These are phyloP conservation scores for Adelges cooleyi DNA, from an alignment of 1,140 invertebrate species.

Conservation along the genomic window DNA sequence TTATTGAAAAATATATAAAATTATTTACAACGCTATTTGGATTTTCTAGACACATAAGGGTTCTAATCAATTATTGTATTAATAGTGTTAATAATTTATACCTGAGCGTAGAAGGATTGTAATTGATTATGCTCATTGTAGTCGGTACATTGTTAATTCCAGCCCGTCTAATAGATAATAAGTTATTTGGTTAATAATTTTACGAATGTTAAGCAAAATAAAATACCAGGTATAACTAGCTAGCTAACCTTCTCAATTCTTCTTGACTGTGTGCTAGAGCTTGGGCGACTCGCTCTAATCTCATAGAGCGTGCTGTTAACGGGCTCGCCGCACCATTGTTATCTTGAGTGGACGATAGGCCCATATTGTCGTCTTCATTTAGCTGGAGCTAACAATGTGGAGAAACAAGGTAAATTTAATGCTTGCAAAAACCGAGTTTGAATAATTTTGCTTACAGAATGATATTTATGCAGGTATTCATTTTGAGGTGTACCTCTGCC, in stretches of 20 bases:
- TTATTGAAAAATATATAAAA: neutral
- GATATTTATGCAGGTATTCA: slow-evolving; percentile 72
- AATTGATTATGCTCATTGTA: slow-evolving; percentile 17
- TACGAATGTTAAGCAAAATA: neutral
- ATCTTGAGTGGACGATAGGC: slow-evolving; percentile 14
- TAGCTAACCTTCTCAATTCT: slow-evolving; percentile 57
- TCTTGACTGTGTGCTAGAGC: slow-evolving; percentile 79
- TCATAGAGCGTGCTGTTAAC: slow-evolving; percentile 70
- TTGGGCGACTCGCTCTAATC: slow-evolving; percentile 72
- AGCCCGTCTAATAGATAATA: neutral
- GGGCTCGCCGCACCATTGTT: slow-evolving; percentile 55
- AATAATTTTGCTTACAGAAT: slow-evolving; percentile 55
- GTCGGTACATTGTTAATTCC: slow-evolving; percentile 19
- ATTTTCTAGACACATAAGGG: no score
- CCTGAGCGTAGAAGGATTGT: slow-evolving; percentile 22
- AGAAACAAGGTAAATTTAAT: neutral
- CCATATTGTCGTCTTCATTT: slow-evolving; percentile 29
- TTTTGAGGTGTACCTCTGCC: slow-evolving; percentile 70
- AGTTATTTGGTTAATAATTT: neutral
- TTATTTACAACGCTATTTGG: neutral
- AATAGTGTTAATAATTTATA: no score
- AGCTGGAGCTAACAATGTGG: slow-evolving; percentile 28
- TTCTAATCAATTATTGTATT: no score
- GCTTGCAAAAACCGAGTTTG: no score
- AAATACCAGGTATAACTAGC: neutral